Evolutionary conservation across 2,888 invertebrate species (phyloP).

Genomic region (Dicranocentrus wangi): DNA sequence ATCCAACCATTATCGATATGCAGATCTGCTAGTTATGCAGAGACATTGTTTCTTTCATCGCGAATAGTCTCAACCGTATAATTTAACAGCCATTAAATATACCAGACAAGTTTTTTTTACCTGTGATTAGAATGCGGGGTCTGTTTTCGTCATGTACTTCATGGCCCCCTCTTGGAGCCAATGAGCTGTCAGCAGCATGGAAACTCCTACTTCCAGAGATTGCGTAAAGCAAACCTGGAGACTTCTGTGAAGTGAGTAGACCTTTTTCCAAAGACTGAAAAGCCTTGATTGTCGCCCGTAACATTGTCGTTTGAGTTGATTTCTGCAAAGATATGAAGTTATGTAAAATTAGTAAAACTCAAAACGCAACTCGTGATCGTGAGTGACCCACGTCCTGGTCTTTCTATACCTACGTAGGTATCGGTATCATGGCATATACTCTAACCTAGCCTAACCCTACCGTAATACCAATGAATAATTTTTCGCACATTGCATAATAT

Average conservation of each 20-base stretch:
- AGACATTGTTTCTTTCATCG: too few species aligned
- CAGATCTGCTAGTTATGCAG: too few species aligned
- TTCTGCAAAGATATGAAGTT: too few species aligned
- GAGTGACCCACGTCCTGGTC: neutral
- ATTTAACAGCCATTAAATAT: too few species aligned
- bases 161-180: slow-evolving; percentile 57
- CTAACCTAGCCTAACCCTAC: too few species aligned
- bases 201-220: slow-evolving; percentile 49
- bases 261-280: slow-evolving; percentile 49
- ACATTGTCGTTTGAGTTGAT: slow-evolving; percentile 11
- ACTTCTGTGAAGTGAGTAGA: slow-evolving; percentile 13
- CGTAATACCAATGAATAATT: too few species aligned
- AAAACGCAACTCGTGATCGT: neutral
- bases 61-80: too few species aligned
- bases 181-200: slow-evolving; percentile 53
- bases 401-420: too few species aligned
- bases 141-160: slow-evolving; percentile 60
- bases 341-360: neutral
- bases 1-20: too few species aligned
- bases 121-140: slow-evolving; percentile 72
- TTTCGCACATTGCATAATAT: too few species aligned
- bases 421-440: too few species aligned
- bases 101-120: too few species aligned
- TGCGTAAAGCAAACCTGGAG: slow-evolving; percentile 22
- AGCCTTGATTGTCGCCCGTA: slow-evolving; percentile 39